Evolutionary conservation across 2,797 vertebrate species (phyloP), one percentile per base, ranked within the genome.

Genomic region (Pseudomugil tenellus): DNA sequence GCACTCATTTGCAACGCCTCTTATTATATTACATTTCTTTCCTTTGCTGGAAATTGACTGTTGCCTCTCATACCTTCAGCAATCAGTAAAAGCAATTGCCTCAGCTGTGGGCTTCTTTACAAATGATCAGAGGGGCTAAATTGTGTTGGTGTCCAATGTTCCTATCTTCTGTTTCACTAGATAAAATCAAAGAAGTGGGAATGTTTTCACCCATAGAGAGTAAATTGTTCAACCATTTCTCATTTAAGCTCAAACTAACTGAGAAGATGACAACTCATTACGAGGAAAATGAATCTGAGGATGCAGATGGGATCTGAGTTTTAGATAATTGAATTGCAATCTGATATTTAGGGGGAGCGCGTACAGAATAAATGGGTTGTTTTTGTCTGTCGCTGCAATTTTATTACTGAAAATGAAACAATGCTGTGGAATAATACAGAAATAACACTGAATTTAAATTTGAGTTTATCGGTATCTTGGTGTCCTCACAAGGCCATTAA

Each of bases 281-380:
- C 78, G 67, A 60, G 70, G 70, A 83, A 87, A 89, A 87, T 88
- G 69, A 84, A 88, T 87, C 75, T 35, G 58, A 77, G 80, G 63
- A 88, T 78, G 76, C 78, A 86, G 81, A 87, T 87, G 81, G 75
- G 76, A 87, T 87, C 77, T 77, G 65, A 39, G 76, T 83, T 83
- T 64, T 65, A 65, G 72, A 84, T 87, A 89, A 90, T 86, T 90
- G 72, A 84, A 89, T 89, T 89, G 87, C 81, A 85, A 80, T 85
- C 76, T 78, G 73, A 90, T 89, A 78, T 89, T 80, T 78, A 66
- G 26, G 79, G 63, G 54, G 66, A 64, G 81, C 68, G 64, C 70
- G 65, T 53, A 60, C 69, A 80, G 82, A 88, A 84, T 77, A 74
- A 80, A 87, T 87, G 39, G 64, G 64, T 84, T 83, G 66, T 77